phyloP scores from a whole-genome alignment of 2,888 invertebrate species.

The Idaea biselata region DNA sequence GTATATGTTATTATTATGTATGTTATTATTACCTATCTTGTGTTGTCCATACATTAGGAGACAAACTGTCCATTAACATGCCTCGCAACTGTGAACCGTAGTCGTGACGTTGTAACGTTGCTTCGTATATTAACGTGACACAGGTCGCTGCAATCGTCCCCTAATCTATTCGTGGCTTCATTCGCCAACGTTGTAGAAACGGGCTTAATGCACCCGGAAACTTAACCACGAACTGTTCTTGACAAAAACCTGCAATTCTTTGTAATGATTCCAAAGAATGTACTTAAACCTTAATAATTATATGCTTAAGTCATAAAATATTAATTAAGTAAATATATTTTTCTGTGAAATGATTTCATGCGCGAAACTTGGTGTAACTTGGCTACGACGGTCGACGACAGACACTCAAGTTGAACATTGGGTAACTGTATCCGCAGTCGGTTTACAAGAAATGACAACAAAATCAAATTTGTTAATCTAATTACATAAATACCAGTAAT shows the following conservation, averaged over 20 bases:
- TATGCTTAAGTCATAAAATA: background rate
- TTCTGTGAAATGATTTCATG: background rate
- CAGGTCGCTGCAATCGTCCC: background rate
- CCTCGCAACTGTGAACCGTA: too few species aligned
- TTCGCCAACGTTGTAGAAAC: background rate
- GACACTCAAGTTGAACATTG: background rate
- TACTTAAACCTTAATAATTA: too few species aligned
- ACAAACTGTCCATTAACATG: too few species aligned
- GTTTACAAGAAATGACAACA: background rate
- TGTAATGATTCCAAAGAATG: background rate
- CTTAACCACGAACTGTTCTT: background rate
- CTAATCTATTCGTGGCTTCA: background rate
- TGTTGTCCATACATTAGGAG: too few species aligned
- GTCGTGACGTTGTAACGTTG: too few species aligned
- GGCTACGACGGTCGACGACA: background rate
- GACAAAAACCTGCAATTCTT: background rate
- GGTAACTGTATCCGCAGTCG: background rate
- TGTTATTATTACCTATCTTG: background rate
- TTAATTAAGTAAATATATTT: background rate
- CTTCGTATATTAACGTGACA: too few species aligned
- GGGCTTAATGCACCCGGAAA: background rate
- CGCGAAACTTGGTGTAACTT: too few species aligned
- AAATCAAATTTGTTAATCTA: background rate
- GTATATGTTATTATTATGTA: too few species aligned
- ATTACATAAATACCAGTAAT: background rate